Evolutionary conservation across 64 coral and sea anemone species (phyloP).

Genomic region (Astreopora myriophthalma): DNA sequence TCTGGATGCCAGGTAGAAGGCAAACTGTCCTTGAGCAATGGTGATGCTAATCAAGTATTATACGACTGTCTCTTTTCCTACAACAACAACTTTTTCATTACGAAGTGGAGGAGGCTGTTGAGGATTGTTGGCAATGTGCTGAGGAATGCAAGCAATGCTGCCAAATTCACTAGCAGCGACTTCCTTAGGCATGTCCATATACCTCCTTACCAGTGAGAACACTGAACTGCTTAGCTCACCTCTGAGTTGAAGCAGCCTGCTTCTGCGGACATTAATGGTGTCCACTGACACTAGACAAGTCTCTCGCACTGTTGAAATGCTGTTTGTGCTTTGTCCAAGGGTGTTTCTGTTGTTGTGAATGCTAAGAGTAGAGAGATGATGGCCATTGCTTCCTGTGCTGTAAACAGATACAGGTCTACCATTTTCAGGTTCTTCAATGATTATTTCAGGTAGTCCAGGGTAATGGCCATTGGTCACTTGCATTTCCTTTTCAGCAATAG

Average conservation of each 20-base stretch:
- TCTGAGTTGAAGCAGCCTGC: slow-evolving; percentile 70
- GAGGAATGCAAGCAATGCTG: slow-evolving; percentile 86
- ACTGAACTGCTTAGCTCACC: slow-evolving; percentile 79
- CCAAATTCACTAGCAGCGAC: slow-evolving; percentile 81
- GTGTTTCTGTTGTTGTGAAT: slow-evolving; percentile 44
- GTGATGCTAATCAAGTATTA: background rate
- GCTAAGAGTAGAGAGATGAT: slow-evolving; percentile 20
- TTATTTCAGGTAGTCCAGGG: background rate
- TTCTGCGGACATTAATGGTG: slow-evolving; percentile 64
- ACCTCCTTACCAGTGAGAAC: slow-evolving; percentile 84
- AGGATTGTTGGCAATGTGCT: slow-evolving; percentile 55
- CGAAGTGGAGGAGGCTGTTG: background rate
- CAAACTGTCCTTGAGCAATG: background rate
- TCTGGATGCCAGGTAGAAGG: background rate
- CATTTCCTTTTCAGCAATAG: background rate
- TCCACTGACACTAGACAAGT: slow-evolving; percentile 78
- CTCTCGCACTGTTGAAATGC: slow-evolving; percentile 65
- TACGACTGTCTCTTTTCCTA: slow-evolving; percentile 72
- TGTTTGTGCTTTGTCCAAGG: slow-evolving; percentile 42
- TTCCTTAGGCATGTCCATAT: slow-evolving; percentile 85
- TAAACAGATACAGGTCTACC: slow-evolving; percentile 26
- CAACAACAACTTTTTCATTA: slow-evolving; percentile 23
- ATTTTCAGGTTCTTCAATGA: slow-evolving; percentile 44
- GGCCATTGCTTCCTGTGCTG: slow-evolving; percentile 51
- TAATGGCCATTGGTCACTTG: background rate